Conservation (phyloP, 1,140 invertebrate species). For the Aphelenchoides besseyi region DNA sequence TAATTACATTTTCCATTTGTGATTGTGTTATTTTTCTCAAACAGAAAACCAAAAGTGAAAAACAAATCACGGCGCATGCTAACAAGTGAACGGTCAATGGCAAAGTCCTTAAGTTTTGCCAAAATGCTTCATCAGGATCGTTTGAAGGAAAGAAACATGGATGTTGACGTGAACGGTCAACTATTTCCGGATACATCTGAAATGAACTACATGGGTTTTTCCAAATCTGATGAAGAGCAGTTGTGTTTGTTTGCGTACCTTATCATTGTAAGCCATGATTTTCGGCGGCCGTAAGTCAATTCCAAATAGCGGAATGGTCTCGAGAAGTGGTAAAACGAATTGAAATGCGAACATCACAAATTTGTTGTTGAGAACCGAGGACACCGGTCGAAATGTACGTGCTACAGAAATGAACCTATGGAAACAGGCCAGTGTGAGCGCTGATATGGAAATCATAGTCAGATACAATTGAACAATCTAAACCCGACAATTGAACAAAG, state of each 20-base stretch:
- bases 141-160: neutral
- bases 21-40: neutral
- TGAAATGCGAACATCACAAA: neutral
- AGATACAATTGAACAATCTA: neutral
- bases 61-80: neutral
- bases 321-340: neutral
- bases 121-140: neutral
- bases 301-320: neutral
- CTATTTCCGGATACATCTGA: neutral
- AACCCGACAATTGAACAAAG: neutral
- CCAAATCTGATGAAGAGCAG: neutral
- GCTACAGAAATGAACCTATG: neutral
- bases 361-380: neutral
- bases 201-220: neutral
- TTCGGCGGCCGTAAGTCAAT: neutral
- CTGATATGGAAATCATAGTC: neutral
- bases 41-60: neutral
- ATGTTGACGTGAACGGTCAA: neutral
- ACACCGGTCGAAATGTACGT: neutral
- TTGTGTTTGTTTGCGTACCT: too few species aligned
- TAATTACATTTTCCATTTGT: neutral
- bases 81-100: neutral
- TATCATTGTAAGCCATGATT: neutral
- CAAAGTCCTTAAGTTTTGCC: neutral
- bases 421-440: neutral